These are phyloP conservation scores for Petrolisthes manimaculis DNA, from an alignment of 2,888 invertebrate genomes.

Conservation along the genomic window DNA sequence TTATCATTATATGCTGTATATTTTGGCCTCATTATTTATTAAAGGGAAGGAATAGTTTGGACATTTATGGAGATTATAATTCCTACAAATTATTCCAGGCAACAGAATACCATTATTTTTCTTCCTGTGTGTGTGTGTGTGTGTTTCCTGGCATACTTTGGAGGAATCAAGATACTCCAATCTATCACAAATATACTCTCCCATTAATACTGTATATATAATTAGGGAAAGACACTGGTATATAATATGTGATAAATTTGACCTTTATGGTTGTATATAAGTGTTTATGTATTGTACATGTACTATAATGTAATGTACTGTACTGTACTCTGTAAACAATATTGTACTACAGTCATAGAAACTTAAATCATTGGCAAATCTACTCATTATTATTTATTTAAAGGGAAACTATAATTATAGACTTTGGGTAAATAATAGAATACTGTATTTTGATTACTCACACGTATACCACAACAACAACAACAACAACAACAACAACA, in stretches of 20 bases:
- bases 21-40: slow-evolving; percentile 57
- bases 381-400: slow-evolving; percentile 40
- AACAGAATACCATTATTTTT: too few species aligned
- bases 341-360: slow-evolving; percentile 6
- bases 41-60: too few species aligned
- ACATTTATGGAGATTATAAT: too few species aligned
- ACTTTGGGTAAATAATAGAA: background rate
- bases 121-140: too few species aligned
- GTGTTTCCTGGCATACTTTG: too few species aligned
- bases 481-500: background rate
- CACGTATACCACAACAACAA: too few species aligned
- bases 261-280: slow-evolving; percentile 42
- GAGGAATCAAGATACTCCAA: too few species aligned
- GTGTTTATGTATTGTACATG: background rate
- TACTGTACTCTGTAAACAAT: slow-evolving; percentile 17
- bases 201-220: slow-evolving; percentile 50
- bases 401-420: slow-evolving; percentile 18
- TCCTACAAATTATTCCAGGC: too few species aligned
- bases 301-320: too few species aligned
- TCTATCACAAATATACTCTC: too few species aligned
- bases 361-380: slow-evolving; percentile 9
- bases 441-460: slow-evolving; percentile 2
- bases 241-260: slow-evolving; percentile 58
- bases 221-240: slow-evolving; percentile 50
- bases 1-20: slow-evolving; percentile 57